Base-by-base conservation (phyloP, 23 tunicate species). In the Trididemnum clinides region DNA sequence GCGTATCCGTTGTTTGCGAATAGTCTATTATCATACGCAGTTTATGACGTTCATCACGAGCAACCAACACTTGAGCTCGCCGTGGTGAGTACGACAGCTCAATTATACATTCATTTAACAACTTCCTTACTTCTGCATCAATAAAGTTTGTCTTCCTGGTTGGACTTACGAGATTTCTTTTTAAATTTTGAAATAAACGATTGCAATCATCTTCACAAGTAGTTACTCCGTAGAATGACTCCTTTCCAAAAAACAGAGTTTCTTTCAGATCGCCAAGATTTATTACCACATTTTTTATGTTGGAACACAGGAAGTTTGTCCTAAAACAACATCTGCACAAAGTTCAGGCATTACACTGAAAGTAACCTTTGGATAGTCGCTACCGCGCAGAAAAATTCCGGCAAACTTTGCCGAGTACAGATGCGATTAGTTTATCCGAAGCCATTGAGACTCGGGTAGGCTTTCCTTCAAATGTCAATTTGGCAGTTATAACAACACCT, bases 11-110 rank as follows among this genome's bases (percentile, higher is more conserved):
- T 27, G 69, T 28, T n/a, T 51, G 19, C 2, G 70, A 57, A 19
- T 57, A 54, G 39, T 79, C 72, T 3, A 79, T 57, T 2, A 79
- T 73, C 84, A 57, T 54, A 20, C 73, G 28, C 10, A 2, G 19
- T 23, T 79, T 79, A 27, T 79, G 84, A 2, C 70, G 84, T 15
- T 54, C 70, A 22, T 79, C 70, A 2, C 22, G 6, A 27, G 84
- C 7, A 3, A 79, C 72, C n/a, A 79, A 23, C 15, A 57, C 70
- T 79, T 79, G 84, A 25, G 84, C 84, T 35, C 78, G 51, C 84
- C 84, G 62, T 3, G 84, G 84, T 4, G 84, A 79, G 15, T 3
- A 4, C 12, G 71, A 51, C 1, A 77, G 71, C 57, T 79, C 84
- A 2, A 79, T 57, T 19, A 79, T 29, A 29, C 77, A 33, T 28